A percentile compares a stretch with the other conserved stretches of the same genome.
Evolutionary conservation across 2,113 vertebrate genomes (phyloP).

Genomic region (Sarotherodon lohbergeri): DNA sequence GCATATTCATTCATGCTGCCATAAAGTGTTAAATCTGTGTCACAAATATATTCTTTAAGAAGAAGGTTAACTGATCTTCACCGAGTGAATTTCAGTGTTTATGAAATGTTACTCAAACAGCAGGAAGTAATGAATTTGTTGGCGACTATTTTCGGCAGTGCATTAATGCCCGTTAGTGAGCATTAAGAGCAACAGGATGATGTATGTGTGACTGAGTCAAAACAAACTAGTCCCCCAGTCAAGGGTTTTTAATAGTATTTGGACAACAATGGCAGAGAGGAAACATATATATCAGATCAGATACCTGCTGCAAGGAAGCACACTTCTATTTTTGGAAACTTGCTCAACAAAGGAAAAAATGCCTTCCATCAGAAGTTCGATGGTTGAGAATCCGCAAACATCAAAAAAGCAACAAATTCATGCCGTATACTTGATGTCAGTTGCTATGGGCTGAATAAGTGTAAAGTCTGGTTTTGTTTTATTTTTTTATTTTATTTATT

Average conservation of each 20-base stretch:
- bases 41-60: neutral
- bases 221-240: neutral
- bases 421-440: neutral
- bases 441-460: neutral
- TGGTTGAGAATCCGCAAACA: neutral
- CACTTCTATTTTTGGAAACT: neutral
- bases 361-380: neutral
- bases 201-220: neutral
- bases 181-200: neutral
- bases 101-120: fast-evolving
- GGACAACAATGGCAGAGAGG: neutral
- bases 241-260: neutral
- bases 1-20: neutral
- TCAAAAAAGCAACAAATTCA: neutral
- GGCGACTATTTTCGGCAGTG: neutral
- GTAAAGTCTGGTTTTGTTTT: neutral
- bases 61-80: neutral
- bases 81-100: neutral
- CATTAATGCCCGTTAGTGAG: neutral
- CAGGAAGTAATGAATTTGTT: neutral
- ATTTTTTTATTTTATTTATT: neutral
- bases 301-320: neutral
- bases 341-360: neutral
- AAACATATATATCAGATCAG: neutral
- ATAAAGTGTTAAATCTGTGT: neutral